phyloP scores from a whole-genome alignment of 2,113 vertebrate genomes.

The Anarhynchus alexandrinus region DNA sequence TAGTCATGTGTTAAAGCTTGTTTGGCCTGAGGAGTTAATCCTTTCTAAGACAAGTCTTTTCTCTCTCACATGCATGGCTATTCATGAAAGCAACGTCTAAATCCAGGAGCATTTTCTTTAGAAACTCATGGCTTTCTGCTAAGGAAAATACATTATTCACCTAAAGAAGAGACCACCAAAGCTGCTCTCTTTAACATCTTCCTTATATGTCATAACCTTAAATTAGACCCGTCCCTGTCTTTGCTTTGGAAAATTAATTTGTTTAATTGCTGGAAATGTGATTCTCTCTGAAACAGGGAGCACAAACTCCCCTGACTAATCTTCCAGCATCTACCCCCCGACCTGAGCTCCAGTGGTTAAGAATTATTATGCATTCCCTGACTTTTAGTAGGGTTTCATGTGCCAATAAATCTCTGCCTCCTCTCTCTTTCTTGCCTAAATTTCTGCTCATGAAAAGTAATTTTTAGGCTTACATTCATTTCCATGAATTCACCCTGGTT shows the following conservation, averaged over 20 bases:
- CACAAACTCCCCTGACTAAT: not conserved
- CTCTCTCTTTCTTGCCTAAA: not conserved
- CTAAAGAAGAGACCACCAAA: not conserved
- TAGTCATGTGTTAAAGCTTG: conserved; percentile 36
- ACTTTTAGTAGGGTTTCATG: not conserved
- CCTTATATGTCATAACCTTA: not conserved
- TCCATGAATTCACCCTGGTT: not conserved
- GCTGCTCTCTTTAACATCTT: not conserved
- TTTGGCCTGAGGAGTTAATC: conserved; percentile 39
- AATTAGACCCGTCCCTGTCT: not conserved
- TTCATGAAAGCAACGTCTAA: not conserved
- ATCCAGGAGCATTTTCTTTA: not conserved
- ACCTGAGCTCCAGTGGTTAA: not conserved
- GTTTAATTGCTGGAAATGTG: not conserved
- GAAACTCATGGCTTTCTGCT: not conserved
- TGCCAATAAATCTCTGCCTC: not conserved
- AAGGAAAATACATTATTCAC: not conserved
- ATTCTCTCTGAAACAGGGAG: not conserved
- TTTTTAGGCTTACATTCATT: not conserved
- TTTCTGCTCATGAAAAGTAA: not conserved
- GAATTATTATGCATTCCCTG: not conserved
- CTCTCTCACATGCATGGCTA: not conserved
- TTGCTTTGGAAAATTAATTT: not conserved
- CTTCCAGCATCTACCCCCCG: not conserved
- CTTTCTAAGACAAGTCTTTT: conserved; percentile 16